phyloP scores from a whole-genome alignment of 2,113 vertebrate genomes.

The Leptobrachium leishanense region DNA sequence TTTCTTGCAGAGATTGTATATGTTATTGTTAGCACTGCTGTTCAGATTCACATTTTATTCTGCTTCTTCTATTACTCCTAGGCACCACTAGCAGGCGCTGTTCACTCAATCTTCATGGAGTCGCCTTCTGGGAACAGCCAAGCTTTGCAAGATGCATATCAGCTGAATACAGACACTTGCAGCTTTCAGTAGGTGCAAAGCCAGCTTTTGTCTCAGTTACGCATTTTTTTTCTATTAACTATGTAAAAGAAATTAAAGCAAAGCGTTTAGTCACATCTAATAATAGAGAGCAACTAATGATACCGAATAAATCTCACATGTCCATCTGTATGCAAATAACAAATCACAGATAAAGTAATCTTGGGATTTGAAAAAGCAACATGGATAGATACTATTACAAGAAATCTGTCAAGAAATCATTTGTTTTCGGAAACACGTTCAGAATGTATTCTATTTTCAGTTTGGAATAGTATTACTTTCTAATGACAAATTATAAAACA shows the following conservation, averaged over 20 bases:
- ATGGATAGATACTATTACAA: too few species aligned
- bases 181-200: constrained; percentile 99
- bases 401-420: too few species aligned
- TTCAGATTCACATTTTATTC: constrained; percentile 53
- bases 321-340: neutral
- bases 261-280: constrained; percentile 51
- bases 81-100: constrained; percentile 99
- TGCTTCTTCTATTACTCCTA: constrained; percentile 72
- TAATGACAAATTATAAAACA: too few species aligned
- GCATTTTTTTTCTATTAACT: constrained; percentile 73
- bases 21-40: constrained; percentile 10
- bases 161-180: constrained; percentile 99
- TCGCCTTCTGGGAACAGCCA: constrained; percentile 98
- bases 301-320: neutral
- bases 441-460: too few species aligned
- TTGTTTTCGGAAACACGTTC: too few species aligned
- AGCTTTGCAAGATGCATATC: constrained; percentile 99
- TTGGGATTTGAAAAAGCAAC: too few species aligned
- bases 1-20: constrained; percentile 2
- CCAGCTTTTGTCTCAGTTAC: constrained; percentile 88
- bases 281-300: constrained; percentile 12
- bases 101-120: constrained; percentile 94
- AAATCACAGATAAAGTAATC: too few species aligned
- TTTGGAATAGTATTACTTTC: too few species aligned
- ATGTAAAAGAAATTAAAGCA: constrained; percentile 51